phyloP scores from a whole-genome alignment of 2,113 vertebrate genomes.

The Cavia porcellus region DNA sequence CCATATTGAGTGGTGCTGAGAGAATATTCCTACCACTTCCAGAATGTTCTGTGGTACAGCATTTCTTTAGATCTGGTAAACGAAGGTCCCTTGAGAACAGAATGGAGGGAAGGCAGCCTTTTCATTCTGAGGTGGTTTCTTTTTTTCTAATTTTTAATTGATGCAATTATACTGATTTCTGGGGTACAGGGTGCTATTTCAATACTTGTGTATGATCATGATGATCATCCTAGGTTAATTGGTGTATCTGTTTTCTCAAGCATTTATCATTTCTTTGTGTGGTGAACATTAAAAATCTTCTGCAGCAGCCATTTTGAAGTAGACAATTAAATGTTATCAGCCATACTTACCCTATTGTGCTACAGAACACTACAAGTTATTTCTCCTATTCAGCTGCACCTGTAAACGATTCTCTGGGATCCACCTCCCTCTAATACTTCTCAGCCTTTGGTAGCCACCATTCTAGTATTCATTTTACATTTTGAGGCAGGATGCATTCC shows the following conservation, averaged over 20 bases:
- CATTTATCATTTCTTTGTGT: not conserved
- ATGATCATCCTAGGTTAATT: not conserved
- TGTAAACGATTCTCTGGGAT: too few species aligned
- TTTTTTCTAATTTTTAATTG: not conserved
- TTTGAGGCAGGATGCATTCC: not conserved
- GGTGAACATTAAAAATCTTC: not conserved
- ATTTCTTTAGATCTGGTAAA: not conserved
- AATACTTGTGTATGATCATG: not conserved
- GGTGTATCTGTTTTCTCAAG: not conserved
- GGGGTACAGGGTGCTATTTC: not conserved
- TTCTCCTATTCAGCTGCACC: not conserved
- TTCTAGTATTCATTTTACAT: not conserved
- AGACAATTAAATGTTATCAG: not conserved
- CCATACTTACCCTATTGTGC: not conserved
- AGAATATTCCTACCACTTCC: not conserved
- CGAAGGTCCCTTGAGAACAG: not conserved
- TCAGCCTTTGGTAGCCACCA: not conserved
- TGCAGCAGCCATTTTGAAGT: not conserved
- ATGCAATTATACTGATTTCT: not conserved
- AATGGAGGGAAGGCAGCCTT: not conserved
- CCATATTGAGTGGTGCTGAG: fast-evolving
- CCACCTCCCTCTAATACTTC: too few species aligned
- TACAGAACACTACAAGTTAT: not conserved
- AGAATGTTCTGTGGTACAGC: fast-evolving
- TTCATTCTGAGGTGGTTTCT: not conserved